Conservation (phyloP, 1,140 invertebrate species). For the Kradibia gibbosae region DNA sequence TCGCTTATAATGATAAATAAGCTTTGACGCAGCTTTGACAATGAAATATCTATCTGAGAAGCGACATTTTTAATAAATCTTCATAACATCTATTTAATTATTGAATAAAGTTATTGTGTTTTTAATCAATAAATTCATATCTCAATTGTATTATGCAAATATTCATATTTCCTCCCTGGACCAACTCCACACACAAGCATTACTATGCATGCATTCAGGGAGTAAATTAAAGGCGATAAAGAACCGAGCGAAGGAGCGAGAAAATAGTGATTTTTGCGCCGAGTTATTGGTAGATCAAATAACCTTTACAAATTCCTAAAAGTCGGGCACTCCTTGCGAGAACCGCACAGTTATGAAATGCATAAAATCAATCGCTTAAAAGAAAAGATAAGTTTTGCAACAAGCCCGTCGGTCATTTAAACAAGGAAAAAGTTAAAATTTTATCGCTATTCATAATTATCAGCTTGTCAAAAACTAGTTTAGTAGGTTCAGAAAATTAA, state of each 20-base stretch:
- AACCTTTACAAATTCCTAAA: slow-evolving; percentile 37
- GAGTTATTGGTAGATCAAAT: slow-evolving; percentile 31
- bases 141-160: background rate
- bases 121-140: slow-evolving; percentile 21
- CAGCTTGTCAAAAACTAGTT: background rate
- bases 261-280: slow-evolving; percentile 22
- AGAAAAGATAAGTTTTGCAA: background rate
- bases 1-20: background rate
- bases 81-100: slow-evolving; percentile 36
- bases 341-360: slow-evolving; percentile 9
- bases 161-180: background rate
- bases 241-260: background rate
- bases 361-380: slow-evolving; percentile 32
- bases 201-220: too few relatives aligned
- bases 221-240: background rate
- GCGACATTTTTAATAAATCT: slow-evolving; percentile 38
- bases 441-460: background rate
- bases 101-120: slow-evolving; percentile 46
- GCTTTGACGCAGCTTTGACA: background rate
- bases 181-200: background rate
- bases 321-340: slow-evolving; percentile 24
- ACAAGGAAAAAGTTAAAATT: background rate
- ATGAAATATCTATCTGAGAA: slow-evolving; percentile 20
- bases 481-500: slow-evolving; percentile 36
- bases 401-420: background rate